Conservation (phyloP, 2,888 invertebrate species). For the Caenorhabditis virilis region DNA sequence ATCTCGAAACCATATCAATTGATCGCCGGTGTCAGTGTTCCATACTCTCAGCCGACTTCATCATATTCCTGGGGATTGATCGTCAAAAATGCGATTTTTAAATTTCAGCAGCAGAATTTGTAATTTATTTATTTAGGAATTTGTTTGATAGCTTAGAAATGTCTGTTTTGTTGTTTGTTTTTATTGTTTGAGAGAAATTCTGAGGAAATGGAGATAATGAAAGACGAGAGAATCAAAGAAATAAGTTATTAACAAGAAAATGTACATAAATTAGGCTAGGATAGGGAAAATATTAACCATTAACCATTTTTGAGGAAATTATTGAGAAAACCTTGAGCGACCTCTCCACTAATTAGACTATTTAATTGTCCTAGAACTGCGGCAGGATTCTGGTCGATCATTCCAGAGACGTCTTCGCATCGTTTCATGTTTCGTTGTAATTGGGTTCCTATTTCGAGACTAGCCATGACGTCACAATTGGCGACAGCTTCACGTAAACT, state of each 20-base stretch:
- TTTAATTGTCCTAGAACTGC: constrained; percentile 61
- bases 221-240: no score
- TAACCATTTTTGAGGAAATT: constrained; percentile 56
- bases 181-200: no score
- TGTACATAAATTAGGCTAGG: no score
- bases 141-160: no score
- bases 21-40: constrained; percentile 30
- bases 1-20: not conserved
- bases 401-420: constrained; percentile 66
- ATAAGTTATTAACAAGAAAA: constrained; percentile 8
- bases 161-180: no score
- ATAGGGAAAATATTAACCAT: constrained; percentile 8
- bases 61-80: constrained; percentile 36
- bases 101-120: constrained; percentile 10
- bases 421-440: constrained; percentile 60
- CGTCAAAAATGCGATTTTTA: constrained; percentile 21
- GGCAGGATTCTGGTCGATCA: constrained; percentile 66
- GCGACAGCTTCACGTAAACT: constrained; percentile 60
- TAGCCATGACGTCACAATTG: constrained; percentile 64
- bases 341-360: constrained; percentile 62
- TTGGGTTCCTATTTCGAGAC: constrained; percentile 46
- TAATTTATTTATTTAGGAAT: no score
- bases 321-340: constrained; percentile 67
- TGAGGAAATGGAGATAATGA: no score
- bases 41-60: constrained; percentile 12